phyloP scores from a whole-genome alignment of 2,113 vertebrate species.

The Stegostoma tigrinum region DNA sequence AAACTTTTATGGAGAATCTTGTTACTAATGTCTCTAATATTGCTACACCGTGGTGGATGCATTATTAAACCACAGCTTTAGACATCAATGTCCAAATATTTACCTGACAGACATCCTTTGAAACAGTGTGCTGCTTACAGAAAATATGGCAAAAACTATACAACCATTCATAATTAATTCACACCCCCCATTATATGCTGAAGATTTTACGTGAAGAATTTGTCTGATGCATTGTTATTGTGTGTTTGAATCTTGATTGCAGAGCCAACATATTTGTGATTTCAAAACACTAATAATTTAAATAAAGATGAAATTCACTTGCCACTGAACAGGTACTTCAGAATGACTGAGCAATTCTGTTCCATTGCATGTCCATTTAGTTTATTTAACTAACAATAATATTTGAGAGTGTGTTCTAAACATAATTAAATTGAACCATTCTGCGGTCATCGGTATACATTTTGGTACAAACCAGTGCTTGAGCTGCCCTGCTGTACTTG shows the following conservation, averaged over 20 bases:
- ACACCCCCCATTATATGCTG: background rate
- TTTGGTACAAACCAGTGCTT: background rate
- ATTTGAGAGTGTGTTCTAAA: background rate
- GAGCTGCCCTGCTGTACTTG: background rate
- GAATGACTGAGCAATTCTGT: background rate
- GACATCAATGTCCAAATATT: constrained; percentile 30
- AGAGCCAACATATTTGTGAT: background rate
- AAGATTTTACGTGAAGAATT: background rate
- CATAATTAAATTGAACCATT: background rate
- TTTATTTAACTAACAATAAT: background rate
- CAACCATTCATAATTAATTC: background rate
- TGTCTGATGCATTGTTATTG: too few relatives aligned
- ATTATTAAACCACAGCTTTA: constrained; percentile 9
- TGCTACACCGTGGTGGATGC: background rate
- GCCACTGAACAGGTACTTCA: background rate
- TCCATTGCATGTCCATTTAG: background rate
- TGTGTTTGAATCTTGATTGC: background rate
- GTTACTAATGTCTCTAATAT: background rate
- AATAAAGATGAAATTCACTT: background rate
- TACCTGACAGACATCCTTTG: background rate
- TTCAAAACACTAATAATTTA: background rate
- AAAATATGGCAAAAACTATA: background rate
- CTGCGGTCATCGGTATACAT: background rate
- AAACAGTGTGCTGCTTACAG: background rate
- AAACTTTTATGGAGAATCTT: background rate